These are phyloP conservation scores for Penaeus indicus DNA, from an alignment of 1,140 invertebrate species.

Conservation along the genomic window DNA sequence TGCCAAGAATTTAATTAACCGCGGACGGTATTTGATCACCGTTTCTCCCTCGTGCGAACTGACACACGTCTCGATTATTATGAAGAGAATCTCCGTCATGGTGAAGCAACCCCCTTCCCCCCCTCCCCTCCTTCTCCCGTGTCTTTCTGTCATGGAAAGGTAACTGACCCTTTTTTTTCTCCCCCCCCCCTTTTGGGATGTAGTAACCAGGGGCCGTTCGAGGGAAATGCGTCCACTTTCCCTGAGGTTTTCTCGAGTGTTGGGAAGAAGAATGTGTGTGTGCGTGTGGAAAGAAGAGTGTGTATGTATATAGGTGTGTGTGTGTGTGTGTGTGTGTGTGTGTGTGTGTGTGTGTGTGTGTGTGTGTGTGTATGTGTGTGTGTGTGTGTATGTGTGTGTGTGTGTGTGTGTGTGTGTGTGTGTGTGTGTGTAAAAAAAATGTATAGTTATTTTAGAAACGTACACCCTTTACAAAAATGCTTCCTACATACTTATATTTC, in stretches of 20 bases:
- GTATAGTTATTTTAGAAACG: neutral
- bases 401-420: constrained; percentile 1
- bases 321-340: neutral
- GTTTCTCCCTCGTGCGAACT: neutral
- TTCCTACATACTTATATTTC: too few relatives aligned
- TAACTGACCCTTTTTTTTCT: too few relatives aligned
- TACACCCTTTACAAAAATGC: too few relatives aligned
- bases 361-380: neutral
- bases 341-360: neutral
- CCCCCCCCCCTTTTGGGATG: too few relatives aligned
- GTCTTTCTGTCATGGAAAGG: too few relatives aligned
- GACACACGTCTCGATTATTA: neutral
- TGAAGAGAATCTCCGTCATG: neutral
- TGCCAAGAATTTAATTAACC: too few relatives aligned
- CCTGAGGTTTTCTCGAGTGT: too few relatives aligned
- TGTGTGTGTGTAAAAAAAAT: neutral
- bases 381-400: neutral
- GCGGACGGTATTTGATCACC: neutral
- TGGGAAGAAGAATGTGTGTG: too few relatives aligned
- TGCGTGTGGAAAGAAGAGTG: too few relatives aligned
- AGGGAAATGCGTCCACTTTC: too few relatives aligned
- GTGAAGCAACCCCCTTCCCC: neutral
- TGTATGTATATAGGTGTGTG: neutral
- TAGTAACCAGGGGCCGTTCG: too few relatives aligned
- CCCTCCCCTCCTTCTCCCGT: too few relatives aligned